These are phyloP conservation scores for Heterotilapia buettikoferi DNA, from an alignment of 2,113 vertebrate genomes.

Conservation along the genomic window DNA sequence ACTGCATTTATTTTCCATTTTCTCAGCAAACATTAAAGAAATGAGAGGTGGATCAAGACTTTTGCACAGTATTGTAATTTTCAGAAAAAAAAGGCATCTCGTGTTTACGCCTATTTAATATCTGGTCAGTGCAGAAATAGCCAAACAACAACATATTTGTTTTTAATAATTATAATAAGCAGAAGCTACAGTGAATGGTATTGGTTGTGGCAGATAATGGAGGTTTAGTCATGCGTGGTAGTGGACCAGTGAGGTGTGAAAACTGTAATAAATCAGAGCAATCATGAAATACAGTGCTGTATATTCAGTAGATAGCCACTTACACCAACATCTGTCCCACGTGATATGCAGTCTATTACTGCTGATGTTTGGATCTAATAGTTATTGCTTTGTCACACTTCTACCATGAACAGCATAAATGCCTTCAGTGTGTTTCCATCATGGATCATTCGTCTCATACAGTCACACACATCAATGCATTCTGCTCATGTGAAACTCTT, in stretches of 20 bases:
- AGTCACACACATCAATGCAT: background rate
- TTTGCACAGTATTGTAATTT: background rate
- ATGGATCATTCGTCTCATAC: background rate
- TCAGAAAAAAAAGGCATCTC: background rate
- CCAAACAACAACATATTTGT: background rate
- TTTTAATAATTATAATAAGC: background rate
- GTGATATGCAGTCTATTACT: background rate
- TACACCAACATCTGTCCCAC: background rate
- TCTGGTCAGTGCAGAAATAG: background rate
- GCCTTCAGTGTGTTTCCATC: background rate
- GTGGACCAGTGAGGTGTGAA: background rate
- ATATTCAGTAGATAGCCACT: background rate
- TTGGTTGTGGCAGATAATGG: background rate
- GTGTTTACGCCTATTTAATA: background rate
- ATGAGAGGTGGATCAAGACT: background rate
- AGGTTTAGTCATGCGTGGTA: background rate
- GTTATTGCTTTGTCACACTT: background rate
- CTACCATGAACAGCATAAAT: background rate
- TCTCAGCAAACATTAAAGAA: background rate
- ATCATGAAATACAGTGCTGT: background rate
- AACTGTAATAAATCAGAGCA: constrained; percentile 15
- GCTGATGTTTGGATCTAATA: background rate
- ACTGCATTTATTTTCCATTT: background rate
- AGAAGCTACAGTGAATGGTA: background rate
- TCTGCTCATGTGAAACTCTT: constrained; percentile 36